Evolutionary conservation across 2,113 vertebrate species (phyloP), one percentile per base, ranked within the genome.

Genomic region (Lycocorax pyrrhopterus): DNA sequence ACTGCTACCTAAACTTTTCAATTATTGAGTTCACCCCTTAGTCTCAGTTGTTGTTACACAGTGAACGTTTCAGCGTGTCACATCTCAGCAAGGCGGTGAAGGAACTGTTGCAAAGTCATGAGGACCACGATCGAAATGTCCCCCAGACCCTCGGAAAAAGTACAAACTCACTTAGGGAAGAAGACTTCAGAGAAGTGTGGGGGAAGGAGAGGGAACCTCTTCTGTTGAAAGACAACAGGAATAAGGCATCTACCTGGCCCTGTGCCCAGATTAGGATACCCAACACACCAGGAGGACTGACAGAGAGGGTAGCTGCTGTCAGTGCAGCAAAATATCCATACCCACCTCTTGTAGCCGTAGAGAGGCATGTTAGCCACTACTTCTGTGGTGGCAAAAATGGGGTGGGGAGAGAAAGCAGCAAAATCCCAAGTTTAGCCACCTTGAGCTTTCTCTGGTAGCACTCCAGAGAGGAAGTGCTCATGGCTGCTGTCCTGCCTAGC

Each of bases 401-500:
- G 6, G 5, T n/a, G 26, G 3, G 35, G 5, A 21, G 18, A 72
- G 10, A 67, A 82, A 47, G 33, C 14, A 56, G 16, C 9, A 87
- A 79, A 93, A 85, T 82, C 21, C 21, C 26, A 51, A 2, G 46
- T 67, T 55, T 53, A 44, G 4, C 16, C 21, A 33, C 10, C 13
- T n/a, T 51, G 12, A 63, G 22, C n/a, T 39, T 46, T 22, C 10
- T 82, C 52, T 78, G 19, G 43, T 63, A 11, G 21, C 7, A 22
- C 27, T 43, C 11, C 33, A 15, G 41, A 71, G 41, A 56, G 37
- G 13, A 81, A 35, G 16, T 17, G 7, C 21, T 63, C 15, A 3
- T 7, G 2, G 3, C 21, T 75, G 6, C 52, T 41, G 25, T 35
- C 32, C 11, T 1, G 3, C 39, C 16, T 52, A 30, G 21, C 2